phyloP scores from a whole-genome alignment of 1,140 invertebrate species.

The Drosophila jambulina region DNA sequence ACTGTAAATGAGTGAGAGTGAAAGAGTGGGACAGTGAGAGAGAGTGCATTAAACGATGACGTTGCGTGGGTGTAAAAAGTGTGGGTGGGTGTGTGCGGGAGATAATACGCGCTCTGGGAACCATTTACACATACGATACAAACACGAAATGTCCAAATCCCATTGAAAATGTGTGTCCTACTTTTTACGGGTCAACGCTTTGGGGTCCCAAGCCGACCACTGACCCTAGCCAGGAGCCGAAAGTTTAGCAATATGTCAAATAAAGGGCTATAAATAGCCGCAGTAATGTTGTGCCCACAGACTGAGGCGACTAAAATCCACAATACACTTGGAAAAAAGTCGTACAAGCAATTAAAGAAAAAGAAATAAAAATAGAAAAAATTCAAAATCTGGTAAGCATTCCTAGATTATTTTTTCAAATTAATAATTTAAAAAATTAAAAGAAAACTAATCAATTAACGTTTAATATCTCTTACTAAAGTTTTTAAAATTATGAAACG shows the following conservation, averaged over 20 bases:
- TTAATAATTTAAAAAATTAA: background rate
- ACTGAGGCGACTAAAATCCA: slow-evolving; percentile 13
- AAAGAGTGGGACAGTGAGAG: slow-evolving; percentile 11
- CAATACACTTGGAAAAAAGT: slow-evolving; percentile 7
- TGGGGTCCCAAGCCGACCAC: slow-evolving; percentile 39
- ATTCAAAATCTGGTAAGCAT: accelerated
- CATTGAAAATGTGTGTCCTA: slow-evolving; percentile 50
- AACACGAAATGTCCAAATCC: slow-evolving; percentile 43
- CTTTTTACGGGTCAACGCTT: slow-evolving; percentile 73
- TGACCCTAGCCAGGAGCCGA: slow-evolving; percentile 38
- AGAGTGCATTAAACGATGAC: slow-evolving; percentile 29
- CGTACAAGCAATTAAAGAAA: background rate
- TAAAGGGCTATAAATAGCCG: slow-evolving; percentile 68
- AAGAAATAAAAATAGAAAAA: background rate
- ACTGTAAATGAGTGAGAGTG: slow-evolving; percentile 58
- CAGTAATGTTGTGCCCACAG: slow-evolving; percentile 36
- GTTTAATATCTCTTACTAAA: background rate
- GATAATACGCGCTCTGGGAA: slow-evolving; percentile 50
- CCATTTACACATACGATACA: slow-evolving; percentile 35
- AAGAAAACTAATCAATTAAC: too few species aligned
- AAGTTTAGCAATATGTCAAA: slow-evolving; percentile 75
- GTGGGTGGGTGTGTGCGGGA: slow-evolving; percentile 3
- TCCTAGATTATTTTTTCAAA: background rate
- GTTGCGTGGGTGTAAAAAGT: slow-evolving; percentile 9
- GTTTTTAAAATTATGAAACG: background rate